phyloP scores from a whole-genome alignment of 2,113 vertebrate genomes.

The Archocentrus centrarchus region DNA sequence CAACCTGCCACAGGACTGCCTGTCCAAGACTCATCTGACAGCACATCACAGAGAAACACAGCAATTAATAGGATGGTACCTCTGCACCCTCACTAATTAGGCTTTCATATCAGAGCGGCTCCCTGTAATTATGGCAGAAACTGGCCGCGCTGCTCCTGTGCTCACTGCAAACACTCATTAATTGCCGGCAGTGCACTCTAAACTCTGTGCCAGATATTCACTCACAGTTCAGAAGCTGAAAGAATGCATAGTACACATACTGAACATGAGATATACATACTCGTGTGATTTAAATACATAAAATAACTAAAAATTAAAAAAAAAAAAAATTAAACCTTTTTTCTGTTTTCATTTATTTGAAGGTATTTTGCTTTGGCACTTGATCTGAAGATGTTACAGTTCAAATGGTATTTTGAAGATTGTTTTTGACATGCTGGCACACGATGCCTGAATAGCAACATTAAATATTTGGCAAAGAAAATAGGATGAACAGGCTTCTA shows the following conservation, averaged over 20 bases:
- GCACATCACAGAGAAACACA: constrained; percentile 56
- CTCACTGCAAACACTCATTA: constrained; percentile 66
- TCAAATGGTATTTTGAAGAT: neutral
- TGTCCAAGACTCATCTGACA: constrained; percentile 49
- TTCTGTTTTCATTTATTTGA: neutral
- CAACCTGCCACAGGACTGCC: constrained; percentile 42
- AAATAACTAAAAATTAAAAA: too few species aligned
- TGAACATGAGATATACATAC: neutral
- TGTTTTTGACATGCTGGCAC: neutral
- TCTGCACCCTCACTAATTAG: constrained; percentile 75
- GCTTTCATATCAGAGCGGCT: constrained; percentile 70
- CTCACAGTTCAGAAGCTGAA: constrained; percentile 29
- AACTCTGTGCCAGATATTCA: constrained; percentile 35
- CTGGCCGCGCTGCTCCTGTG: constrained; percentile 49
- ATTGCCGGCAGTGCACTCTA: constrained; percentile 48
- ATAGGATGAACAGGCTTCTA: neutral
- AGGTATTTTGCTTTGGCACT: neutral
- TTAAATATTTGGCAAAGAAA: constrained; percentile 23
- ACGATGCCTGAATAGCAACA: neutral
- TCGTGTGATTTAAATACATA: neutral
- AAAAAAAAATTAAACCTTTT: neutral
- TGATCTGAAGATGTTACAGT: neutral
- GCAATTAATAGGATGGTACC: constrained; percentile 70
- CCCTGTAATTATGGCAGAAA: constrained; percentile 75
- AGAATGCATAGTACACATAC: neutral